Conservation (phyloP, 64 coral and sea anemone genomes). For the Actinia tenebrosa region DNA sequence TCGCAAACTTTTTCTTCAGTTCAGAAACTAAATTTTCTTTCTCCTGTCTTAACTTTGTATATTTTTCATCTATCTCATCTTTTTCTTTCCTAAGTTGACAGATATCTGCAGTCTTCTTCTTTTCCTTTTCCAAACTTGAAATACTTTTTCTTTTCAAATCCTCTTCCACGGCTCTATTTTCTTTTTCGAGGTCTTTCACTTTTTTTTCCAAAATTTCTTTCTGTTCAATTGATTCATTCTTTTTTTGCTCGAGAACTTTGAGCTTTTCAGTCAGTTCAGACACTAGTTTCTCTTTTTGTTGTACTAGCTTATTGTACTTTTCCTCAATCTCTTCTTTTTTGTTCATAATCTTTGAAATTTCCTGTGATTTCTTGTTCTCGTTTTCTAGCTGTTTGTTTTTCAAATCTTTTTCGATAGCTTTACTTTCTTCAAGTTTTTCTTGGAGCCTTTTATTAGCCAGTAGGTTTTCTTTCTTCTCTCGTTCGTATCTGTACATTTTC, state of each 20-base stretch:
- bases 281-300: conserved; percentile 57
- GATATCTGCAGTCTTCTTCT: conserved; percentile 31
- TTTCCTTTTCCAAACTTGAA: neutral
- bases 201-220: conserved; percentile 45
- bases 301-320: conserved; percentile 22
- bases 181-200: conserved; percentile 35
- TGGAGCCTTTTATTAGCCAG: conserved; percentile 43
- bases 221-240: conserved; percentile 22
- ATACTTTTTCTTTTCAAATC: neutral
- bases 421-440: conserved; percentile 41
- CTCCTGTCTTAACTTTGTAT: conserved; percentile 37
- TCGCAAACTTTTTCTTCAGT: conserved; percentile 40
- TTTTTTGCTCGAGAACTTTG: conserved; percentile 42
- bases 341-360: conserved; percentile 31
- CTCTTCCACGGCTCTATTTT: neutral
- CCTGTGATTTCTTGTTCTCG: conserved; percentile 12
- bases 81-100: conserved; percentile 29
- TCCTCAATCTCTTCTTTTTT: conserved; percentile 40
- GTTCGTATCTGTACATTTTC: conserved; percentile 76
- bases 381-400: conserved; percentile 28
- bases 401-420: conserved; percentile 35
- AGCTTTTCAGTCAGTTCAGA: conserved; percentile 52
- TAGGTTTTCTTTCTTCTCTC: conserved; percentile 65
- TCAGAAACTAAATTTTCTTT: conserved; percentile 60
- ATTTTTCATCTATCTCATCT: conserved; percentile 43